Conservation (phyloP, 2,113 vertebrate species). For the Hirundichthys speculiger region DNA sequence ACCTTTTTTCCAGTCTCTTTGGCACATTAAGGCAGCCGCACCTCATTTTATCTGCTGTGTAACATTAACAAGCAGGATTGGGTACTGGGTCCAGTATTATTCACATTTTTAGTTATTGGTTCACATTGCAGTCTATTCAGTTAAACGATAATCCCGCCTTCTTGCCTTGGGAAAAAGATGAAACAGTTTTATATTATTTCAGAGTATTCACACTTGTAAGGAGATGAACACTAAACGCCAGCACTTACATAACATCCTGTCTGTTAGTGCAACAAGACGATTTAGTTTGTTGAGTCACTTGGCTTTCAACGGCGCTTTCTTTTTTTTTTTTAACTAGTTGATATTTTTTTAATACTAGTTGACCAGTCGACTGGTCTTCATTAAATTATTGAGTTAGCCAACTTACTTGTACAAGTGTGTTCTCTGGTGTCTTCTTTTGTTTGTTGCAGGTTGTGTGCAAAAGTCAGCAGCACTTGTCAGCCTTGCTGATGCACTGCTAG, state of each 20-base stretch:
- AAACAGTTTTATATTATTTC: conserved; percentile 71
- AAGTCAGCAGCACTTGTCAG: no score
- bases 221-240: conserved; percentile 61
- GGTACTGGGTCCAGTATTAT: no score
- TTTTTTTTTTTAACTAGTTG: no score
- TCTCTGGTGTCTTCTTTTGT: no score
- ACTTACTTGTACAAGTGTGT: no score
- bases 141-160: conserved; percentile 58
- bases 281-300: conserved; percentile 59
- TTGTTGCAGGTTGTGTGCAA: no score
- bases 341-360: no score
- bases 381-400: no score
- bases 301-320: conserved; percentile 31
- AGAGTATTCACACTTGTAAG: conserved; percentile 65
- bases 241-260: conserved; percentile 61
- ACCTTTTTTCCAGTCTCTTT: conserved; percentile 34
- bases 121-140: conserved; percentile 50
- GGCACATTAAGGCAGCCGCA: conserved; percentile 38
- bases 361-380: no score
- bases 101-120: no score
- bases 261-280: conserved; percentile 65
- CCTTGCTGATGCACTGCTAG: no score
- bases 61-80: conserved; percentile 48
- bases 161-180: conserved; percentile 42
- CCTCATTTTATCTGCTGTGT: conserved; percentile 46